These are phyloP conservation scores for Mylabris sibirica DNA, from an alignment of 2,888 invertebrate genomes.

Conservation along the genomic window DNA sequence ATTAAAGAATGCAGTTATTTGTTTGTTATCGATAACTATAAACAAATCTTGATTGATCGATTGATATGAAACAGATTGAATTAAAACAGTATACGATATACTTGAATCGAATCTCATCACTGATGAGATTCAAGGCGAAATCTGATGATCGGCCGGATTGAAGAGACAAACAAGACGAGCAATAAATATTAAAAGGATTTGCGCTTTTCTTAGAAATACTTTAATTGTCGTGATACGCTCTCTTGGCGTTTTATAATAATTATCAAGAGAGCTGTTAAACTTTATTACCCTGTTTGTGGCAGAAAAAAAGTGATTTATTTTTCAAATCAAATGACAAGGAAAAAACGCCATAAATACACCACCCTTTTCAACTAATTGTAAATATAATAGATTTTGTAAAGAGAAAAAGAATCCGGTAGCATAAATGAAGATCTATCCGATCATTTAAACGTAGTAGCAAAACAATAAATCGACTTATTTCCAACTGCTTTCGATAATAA, in stretches of 20 bases:
- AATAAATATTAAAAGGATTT: background rate
- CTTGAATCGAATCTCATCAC: conserved; percentile 1
- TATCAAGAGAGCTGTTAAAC: conserved; percentile 42
- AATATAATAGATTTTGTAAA: background rate
- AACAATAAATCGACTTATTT: background rate
- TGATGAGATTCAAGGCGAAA: conserved; percentile 9
- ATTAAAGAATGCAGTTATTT: background rate
- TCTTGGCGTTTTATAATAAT: conserved; percentile 44
- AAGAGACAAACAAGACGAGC: background rate
- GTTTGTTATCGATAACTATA: background rate
- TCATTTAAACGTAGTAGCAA: background rate
- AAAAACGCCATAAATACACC: conserved; percentile 5
- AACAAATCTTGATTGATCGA: conserved; percentile 12
- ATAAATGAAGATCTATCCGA: background rate
- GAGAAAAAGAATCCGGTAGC: background rate
- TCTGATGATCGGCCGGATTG: background rate
- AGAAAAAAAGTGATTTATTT: conserved; percentile 43
- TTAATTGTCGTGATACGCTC: conserved; percentile 39
- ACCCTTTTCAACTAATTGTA: background rate
- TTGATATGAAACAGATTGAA: background rate
- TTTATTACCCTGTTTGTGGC: conserved; percentile 34
- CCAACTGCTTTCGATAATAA: background rate
- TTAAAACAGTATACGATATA: background rate
- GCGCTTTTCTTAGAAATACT: conserved; percentile 37
- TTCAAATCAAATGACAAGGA: conserved; percentile 12